Base-by-base conservation (phyloP, 2,797 vertebrate species). In the Chelidonichthys spinosus region DNA sequence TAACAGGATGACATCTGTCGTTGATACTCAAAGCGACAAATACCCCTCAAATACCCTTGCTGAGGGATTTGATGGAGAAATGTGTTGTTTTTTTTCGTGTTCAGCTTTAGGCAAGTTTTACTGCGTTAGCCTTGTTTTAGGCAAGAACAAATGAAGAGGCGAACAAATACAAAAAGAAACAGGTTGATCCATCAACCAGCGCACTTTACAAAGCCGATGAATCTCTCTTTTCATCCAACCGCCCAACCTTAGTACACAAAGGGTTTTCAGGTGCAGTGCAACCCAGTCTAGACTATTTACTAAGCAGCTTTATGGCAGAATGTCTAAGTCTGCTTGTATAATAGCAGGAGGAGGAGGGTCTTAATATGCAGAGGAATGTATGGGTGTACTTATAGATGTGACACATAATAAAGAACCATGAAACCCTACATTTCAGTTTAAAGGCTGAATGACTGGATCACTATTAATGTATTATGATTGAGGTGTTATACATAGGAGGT, bases 1-100 rank as follows among this genome's bases (percentile, higher is more conserved):
- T 25, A 66, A 70, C 72, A 59, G 81, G 69, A 83, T 80, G 67
- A 87, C 81, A 86, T 86, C 58, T 65, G 71, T 73, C 65, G 65
- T 13, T 54, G 66, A 42, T 42, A 63, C 62, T 9, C 54, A 83
- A 78, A 63, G 49, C 63, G 43, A 52, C 50, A 63, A 71, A 84
- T 69, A 60, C 60, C 42, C 37, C 59, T 37, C 8, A 5, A 70
- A 75, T 66, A 66, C 59, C 53, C 42, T 50, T 17, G 43, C 43
- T 78, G 62, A 65, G 63, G 66, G 72, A 59, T 68, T 73, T 33
- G 52, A 69, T 72, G 37, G 36, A 14, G 44, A 72, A 76, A 80
- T 63, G 55, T 60, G 43, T 64, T 75, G 75, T 73, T 81, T 42
- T 40, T 50, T 9, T 53, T 13, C 25, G 11, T 68, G 42, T 60